These are phyloP conservation scores for Apamea sordens DNA, from an alignment of 2,888 invertebrate species.

Conservation along the genomic window DNA sequence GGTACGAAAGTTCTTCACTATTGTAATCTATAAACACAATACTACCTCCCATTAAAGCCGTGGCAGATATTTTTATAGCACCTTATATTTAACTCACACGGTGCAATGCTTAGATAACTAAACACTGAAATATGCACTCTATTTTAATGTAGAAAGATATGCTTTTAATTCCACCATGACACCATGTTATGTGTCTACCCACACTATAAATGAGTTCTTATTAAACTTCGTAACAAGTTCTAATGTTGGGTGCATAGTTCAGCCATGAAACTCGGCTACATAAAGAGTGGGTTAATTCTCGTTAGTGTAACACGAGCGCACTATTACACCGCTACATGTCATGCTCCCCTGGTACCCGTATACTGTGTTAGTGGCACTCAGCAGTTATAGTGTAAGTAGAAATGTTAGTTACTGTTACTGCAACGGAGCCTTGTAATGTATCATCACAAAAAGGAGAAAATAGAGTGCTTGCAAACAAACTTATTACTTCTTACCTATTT, in stretches of 20 bases:
- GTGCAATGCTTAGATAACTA: not conserved
- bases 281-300: slow-evolving; percentile 62
- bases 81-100: not conserved
- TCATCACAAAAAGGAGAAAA: slow-evolving; percentile 7
- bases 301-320: slow-evolving; percentile 58
- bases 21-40: too few species aligned
- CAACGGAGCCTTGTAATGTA: slow-evolving; percentile 13
- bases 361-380: slow-evolving; percentile 43
- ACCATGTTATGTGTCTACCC: not conserved
- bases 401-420: slow-evolving; percentile 43
- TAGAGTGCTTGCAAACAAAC: slow-evolving; percentile 5
- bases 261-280: slow-evolving; percentile 49
- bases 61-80: too few species aligned
- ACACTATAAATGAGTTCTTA: slow-evolving; percentile 32
- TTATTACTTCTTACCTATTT: not conserved
- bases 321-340: slow-evolving; percentile 58
- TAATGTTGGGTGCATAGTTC: slow-evolving; percentile 51
- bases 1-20: too few species aligned
- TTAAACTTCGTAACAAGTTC: slow-evolving; percentile 45
- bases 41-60: too few species aligned
- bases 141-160: slow-evolving; percentile 11
- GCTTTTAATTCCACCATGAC: slow-evolving; percentile 26
- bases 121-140: slow-evolving; percentile 14
- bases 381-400: slow-evolving; percentile 48
- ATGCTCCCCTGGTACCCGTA: slow-evolving; percentile 55